Base-by-base conservation (phyloP, 2,888 invertebrate genomes). In the Aphodius sticticus region DNA sequence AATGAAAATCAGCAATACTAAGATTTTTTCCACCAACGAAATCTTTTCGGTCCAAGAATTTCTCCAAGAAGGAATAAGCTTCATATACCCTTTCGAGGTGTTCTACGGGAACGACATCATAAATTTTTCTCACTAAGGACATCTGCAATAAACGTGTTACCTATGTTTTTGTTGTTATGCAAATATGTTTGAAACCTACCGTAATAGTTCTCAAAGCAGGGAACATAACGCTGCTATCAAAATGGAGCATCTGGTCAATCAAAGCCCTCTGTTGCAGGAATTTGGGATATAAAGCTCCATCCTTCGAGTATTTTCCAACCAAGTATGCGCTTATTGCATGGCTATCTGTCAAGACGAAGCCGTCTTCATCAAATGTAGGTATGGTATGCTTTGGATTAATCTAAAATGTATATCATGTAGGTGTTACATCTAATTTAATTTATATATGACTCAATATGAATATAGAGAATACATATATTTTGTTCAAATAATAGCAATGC, bases 341-440 rank as follows among this genome's bases (percentile, higher is more conserved):
- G 81, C 91, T 92, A 81, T 85, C 88, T 87, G 81, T 90, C 15
- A 87, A 77, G 91, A 90, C 80, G 85, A 90, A 91, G 74, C 91
- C 92, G 71, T 91, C 90, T 79, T 91, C 91, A 84, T 92, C 90
- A 53, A 93, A 87, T 14, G 91, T 91, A 6, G 93, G 93, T 70
- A 93, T 87, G 36, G 91, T 90, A 84, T 91, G 92, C 83, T 91
- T 90, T 0, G 92, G 92, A 86, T 92, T 92, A 0, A 92, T 84
- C 92, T 92, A 85, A 3, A 90, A n/a, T n/a, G n/a, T n/a, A n/a
- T n/a, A n/a, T n/a, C n/a, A n/a, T n/a, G n/a, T n/a, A n/a, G n/a
- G n/a, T n/a, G n/a, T n/a, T n/a, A n/a, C n/a, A n/a, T n/a, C n/a
- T n/a, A n/a, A n/a, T n/a, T n/a, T n/a, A n/a, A n/a, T n/a, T n/a